Evolutionary conservation across 1,140 invertebrate species (phyloP), one percentile per base, ranked within the genome.

Genomic region (Lasioglossum baleicum): DNA sequence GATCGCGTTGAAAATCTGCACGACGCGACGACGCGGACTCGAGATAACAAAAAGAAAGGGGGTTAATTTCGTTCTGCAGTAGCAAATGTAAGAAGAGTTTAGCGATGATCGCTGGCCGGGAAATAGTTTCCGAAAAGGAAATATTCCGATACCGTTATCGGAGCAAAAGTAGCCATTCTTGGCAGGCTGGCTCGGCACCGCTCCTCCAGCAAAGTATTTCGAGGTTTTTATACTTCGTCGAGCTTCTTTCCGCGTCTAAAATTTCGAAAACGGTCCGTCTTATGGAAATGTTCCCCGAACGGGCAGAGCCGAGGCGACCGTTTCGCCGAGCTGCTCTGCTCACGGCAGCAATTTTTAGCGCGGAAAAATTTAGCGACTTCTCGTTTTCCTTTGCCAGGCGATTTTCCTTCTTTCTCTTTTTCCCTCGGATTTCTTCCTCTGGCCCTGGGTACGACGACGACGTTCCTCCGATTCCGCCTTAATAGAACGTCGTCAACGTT

Each of bases 351-450:
- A 81, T 81, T 78, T 78, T 72, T 81, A 81, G 67, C 80, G 65
- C 79, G 74, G 67, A 77, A 77, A 81, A 81, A 81, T 81, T 77
- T 76, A 80, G 66, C 79, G 73, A 31, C 75, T 60, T 15, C 75
- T 64, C 74, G 42, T 66, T 56, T 71, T 22, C 80, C 35, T 66
- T 75, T 71, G 60, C 61, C 40, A 13, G 7, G 61, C 20, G 7
- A 2, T 35, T 60, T 2, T 20, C 51, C n/a, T 13, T 22, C 51
- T 75, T 15, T n/a, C 26, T 69, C 60, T 26, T 4, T 35, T 56
- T 11, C 63, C 13, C 5, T 48, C 35, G 40, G 58, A 44, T 26
- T 42, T 42, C 26, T 5, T 31, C 22, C 48, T 20, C 26, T 22
- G 13, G 42, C n/a, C 35, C 35, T 0, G 35, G 35, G 35, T 35